These are phyloP conservation scores for Sebastes matsubarae DNA, from an alignment of 2,797 vertebrate genomes.

Conservation along the genomic window DNA sequence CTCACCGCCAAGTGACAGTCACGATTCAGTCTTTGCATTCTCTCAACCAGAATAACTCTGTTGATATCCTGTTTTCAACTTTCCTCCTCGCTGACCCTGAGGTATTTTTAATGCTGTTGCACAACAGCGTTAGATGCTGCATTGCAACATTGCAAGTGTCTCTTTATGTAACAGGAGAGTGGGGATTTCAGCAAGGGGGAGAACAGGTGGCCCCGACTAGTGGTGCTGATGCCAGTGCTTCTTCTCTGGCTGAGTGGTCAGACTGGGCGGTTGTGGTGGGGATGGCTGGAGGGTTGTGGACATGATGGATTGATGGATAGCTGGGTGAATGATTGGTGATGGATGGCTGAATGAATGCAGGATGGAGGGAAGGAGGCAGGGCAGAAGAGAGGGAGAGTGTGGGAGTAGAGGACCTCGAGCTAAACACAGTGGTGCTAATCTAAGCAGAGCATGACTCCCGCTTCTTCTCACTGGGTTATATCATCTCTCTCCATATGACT, in stretches of 20 bases:
- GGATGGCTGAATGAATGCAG: constrained; percentile 39
- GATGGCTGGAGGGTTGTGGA: constrained; percentile 12
- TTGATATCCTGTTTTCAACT: constrained; percentile 65
- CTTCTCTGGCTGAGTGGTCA: constrained; percentile 14
- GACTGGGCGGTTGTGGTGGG: not conserved
- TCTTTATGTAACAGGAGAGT: constrained; percentile 71
- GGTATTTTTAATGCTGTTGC: constrained; percentile 77
- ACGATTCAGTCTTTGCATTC: constrained; percentile 25
- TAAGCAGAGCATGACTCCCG: constrained; percentile 49
- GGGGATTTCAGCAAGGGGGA: constrained; percentile 30
- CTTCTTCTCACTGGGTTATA: constrained; percentile 56
- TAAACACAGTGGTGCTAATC: constrained; percentile 54
- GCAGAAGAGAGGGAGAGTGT: constrained; percentile 41
- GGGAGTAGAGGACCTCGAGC: constrained; percentile 56
- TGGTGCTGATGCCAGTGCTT: constrained; percentile 28
- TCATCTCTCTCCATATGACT: constrained; percentile 39
- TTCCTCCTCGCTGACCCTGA: constrained; percentile 62
- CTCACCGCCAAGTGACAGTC: constrained; percentile 29
- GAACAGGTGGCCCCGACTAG: constrained; percentile 50
- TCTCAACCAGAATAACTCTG: constrained; percentile 45
- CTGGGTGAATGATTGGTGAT: constrained; percentile 29
- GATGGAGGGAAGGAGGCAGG: constrained; percentile 17
- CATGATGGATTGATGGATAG: constrained; percentile 26
- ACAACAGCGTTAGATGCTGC: constrained; percentile 70
- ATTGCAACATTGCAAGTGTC: constrained; percentile 68